Evolutionary conservation across 2,888 invertebrate genomes (phyloP).

Genomic region (Parthenolecanium corni): DNA sequence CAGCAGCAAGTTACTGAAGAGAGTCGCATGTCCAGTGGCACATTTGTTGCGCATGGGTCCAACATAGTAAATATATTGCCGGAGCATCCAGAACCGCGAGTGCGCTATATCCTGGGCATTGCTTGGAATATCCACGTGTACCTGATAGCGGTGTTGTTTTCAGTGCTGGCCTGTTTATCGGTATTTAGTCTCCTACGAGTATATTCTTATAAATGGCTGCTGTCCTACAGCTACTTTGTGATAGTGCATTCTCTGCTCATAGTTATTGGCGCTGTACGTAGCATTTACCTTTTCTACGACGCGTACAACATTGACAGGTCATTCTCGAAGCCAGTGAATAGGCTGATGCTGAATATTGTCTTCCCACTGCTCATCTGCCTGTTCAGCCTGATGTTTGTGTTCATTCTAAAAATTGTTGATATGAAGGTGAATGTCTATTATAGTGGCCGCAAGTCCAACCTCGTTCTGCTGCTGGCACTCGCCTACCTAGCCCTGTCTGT

Average conservation of each 20-base stretch:
- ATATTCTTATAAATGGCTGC: conserved; percentile 72
- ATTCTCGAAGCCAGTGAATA: conserved; percentile 63
- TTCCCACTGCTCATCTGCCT: conserved; percentile 80
- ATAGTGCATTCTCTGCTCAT: conserved; percentile 73
- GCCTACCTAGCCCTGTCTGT: conserved; percentile 70
- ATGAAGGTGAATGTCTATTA: conserved; percentile 38
- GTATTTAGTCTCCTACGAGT: conserved; percentile 76
- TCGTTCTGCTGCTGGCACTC: conserved; percentile 64
- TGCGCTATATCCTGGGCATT: conserved; percentile 51
- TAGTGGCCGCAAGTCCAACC: conserved; percentile 65
- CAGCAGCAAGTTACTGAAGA: conserved; percentile 31
- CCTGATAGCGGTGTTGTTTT: conserved; percentile 71
- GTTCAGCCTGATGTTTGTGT: conserved; percentile 75
- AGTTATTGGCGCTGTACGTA: conserved; percentile 65
- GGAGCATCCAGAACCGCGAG: conserved; percentile 34
- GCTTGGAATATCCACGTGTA: conserved; percentile 90
- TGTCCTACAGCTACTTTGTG: conserved; percentile 78
- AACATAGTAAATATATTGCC: conserved; percentile 33
- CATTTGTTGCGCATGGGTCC: conserved; percentile 14
- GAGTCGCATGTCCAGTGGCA: conserved; percentile 27
- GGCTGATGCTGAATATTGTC: conserved; percentile 70
- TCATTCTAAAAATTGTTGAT: conserved; percentile 63
- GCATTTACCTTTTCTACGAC: conserved; percentile 80
- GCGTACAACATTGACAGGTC: conserved; percentile 79
- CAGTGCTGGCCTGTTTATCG: conserved; percentile 70